A percentile compares a stretch with the other conserved stretches of the same genome.
Conservation (phyloP, 2,113 vertebrate genomes). For the Elephas maximus region DNA sequence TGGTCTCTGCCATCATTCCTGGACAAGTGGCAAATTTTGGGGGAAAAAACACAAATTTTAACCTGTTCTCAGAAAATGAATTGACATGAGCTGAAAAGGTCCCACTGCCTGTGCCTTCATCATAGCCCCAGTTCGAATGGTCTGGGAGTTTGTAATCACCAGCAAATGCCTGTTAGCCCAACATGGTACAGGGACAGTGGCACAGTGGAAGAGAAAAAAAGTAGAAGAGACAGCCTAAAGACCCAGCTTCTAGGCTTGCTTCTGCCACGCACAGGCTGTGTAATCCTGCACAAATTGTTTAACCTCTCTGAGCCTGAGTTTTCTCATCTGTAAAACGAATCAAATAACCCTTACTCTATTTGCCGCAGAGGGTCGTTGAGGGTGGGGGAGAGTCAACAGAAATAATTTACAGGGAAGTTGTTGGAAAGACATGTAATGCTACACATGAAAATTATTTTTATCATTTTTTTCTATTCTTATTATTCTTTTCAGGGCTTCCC, state of each 20-base stretch:
- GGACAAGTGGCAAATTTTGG: neutral
- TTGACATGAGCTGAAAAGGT: neutral
- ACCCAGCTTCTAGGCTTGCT: neutral
- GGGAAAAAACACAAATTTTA: neutral
- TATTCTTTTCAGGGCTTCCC: neutral
- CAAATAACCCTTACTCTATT: neutral
- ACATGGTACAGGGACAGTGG: fast-evolving
- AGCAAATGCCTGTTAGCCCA: neutral
- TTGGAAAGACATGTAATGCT: neutral
- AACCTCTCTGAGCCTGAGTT: neutral
- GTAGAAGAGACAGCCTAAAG: too few relatives aligned
- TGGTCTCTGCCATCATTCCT: neutral
- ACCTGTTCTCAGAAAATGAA: slow-evolving; percentile 1
- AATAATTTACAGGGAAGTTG: neutral
- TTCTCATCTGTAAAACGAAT: neutral
- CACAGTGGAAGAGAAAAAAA: neutral
- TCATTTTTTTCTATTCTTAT: neutral
- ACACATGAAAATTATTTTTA: neutral
- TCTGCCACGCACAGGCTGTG: neutral
- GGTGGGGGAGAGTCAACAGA: fast-evolving
- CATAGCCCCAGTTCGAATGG: neutral
- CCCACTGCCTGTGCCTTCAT: neutral
- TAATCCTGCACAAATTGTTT: neutral
- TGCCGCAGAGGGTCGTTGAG: neutral
- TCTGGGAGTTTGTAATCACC: too few relatives aligned